Conservation (phyloP, 2,113 vertebrate species). For the Diadophis punctatus region DNA sequence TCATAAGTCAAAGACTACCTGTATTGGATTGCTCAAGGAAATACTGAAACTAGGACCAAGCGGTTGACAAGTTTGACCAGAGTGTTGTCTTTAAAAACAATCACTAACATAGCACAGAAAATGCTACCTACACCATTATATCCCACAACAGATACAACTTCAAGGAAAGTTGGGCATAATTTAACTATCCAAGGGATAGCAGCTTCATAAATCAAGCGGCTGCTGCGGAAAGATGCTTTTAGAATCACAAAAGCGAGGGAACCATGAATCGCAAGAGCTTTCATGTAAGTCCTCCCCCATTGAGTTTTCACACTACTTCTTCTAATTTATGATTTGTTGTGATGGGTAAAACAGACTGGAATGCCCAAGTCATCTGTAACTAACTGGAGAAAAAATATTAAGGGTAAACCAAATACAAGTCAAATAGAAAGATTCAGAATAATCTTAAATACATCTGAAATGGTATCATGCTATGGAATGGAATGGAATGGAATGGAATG, state of each 20-base stretch:
- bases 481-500: background rate
- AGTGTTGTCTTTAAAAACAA: background rate
- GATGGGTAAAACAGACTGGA: background rate
- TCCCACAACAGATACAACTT: background rate
- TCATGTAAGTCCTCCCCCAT: background rate
- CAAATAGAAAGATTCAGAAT: background rate
- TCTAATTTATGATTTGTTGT: background rate
- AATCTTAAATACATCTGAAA: background rate
- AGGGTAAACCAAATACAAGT: background rate
- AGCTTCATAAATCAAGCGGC: background rate
- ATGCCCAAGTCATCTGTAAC: background rate
- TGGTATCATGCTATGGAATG: background rate
- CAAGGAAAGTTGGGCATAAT: background rate
- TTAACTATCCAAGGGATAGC: background rate
- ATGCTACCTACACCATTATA: background rate
- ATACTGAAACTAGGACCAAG: background rate
- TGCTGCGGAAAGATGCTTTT: background rate
- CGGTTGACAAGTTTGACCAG: background rate
- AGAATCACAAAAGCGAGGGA: background rate
- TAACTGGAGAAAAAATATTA: background rate
- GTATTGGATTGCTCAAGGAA: background rate
- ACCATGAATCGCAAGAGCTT: background rate
- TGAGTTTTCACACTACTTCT: background rate
- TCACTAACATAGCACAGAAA: background rate
- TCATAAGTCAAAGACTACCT: too few species aligned